Base-by-base conservation (phyloP, 2,888 invertebrate species). In the Frankliniella fusca region DNA sequence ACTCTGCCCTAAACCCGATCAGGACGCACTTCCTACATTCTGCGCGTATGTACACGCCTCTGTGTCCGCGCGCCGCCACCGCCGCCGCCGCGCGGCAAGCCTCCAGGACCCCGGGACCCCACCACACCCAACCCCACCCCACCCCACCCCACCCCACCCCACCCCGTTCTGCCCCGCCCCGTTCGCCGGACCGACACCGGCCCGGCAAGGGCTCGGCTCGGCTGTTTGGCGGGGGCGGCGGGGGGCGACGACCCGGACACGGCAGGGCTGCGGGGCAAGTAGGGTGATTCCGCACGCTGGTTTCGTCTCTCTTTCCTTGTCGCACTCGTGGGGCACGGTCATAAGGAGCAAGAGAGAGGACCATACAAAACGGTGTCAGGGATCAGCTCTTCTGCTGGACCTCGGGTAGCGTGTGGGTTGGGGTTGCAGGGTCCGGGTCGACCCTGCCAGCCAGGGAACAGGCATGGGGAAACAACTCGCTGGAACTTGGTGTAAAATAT, bases 1-100 rank as follows among this genome's bases (percentile, higher is more conserved):
- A 27, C 70, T 23, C 70, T 23, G 70, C 70, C 70, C 70, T 76
- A 76, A 76, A 27, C 70, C 70, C 70, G 70, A 27, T 76, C 70
- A 76, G 70, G 70, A 76, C 70, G 70, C 70, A 76, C 70, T 76
- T 76, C 70, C 70, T 76, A 76, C 70, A 76, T 76, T 76, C 70
- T 76, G 70, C 23, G 70, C 70, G 70, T 61, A 11, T 61, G 15
- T 20, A 18, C 8, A 18, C 15, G 18, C 54, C 18, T 54, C 20
- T 61, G 70, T 27, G 70, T 76, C 70, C 61, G 61, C n/a, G 61
- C 61, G 61, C 61, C 61, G 61, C 61, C 61, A n/a, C 15, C 20
- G 20, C 61, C 15, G 15, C 61, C 61, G 54, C 54, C 12, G 15
- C 61, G 61, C 15, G 61, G 18, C 10, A 61, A n/a, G 61, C 18